Conservation (phyloP, 2,888 invertebrate species). For the Eupithecia subumbrata region DNA sequence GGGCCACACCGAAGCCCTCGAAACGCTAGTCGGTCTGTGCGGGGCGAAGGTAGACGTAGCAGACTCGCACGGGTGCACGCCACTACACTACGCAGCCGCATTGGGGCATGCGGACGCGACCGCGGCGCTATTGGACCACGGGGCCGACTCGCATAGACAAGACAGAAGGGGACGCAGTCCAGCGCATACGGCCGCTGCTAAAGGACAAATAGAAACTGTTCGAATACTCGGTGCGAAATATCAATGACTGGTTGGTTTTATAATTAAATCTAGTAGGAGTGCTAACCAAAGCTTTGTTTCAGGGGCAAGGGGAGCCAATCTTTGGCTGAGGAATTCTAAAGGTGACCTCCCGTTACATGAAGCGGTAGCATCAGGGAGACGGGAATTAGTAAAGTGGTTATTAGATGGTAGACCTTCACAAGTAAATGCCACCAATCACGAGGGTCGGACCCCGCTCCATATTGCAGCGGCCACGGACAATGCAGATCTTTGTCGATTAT, state of each 20-base stretch:
- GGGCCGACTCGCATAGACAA: slow-evolving; percentile 95
- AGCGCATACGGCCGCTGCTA: slow-evolving; percentile 97
- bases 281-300: slow-evolving; percentile 31
- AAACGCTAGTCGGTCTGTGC: slow-evolving; percentile 93
- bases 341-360: slow-evolving; percentile 98
- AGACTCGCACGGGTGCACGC: slow-evolving; percentile 97
- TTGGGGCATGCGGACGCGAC: slow-evolving; percentile 98
- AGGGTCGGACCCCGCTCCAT: slow-evolving; percentile 96
- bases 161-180: slow-evolving; percentile 96
- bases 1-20: slow-evolving; percentile 96
- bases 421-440: slow-evolving; percentile 94
- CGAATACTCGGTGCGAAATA: slow-evolving; percentile 85
- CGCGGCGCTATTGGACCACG: slow-evolving; percentile 92
- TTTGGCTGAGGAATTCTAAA: slow-evolving; percentile 96
- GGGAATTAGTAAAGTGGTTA: slow-evolving; percentile 95
- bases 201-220: slow-evolving; percentile 96
- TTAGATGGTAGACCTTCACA: slow-evolving; percentile 92
- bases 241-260: neutral
- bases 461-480: slow-evolving; percentile 97
- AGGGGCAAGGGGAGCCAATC: slow-evolving; percentile 89
- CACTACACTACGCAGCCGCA: slow-evolving; percentile 98
- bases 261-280: neutral
- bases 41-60: slow-evolving; percentile 94
- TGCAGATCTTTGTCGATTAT: slow-evolving; percentile 94
- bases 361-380: slow-evolving; percentile 95